Percentiles rank a stretch among this genome's conserved stretches.
phyloP scores from a whole-genome alignment of 2,113 vertebrate species.

The Phrynosoma platyrhinos region DNA sequence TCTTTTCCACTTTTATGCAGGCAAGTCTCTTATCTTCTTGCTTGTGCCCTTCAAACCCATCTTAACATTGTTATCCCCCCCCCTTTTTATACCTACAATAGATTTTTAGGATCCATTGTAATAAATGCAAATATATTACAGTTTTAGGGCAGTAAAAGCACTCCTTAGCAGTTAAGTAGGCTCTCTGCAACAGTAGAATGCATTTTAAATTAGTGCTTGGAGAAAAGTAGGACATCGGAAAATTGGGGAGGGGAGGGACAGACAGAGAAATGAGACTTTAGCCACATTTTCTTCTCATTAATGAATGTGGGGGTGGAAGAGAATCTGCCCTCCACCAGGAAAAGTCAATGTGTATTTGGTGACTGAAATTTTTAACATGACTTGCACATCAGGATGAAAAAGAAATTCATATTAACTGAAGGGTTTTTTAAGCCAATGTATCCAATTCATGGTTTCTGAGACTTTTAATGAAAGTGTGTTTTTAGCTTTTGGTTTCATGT shows the following conservation, averaged over 20 bases:
- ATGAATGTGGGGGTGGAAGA: conserved; percentile 39
- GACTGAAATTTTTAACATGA: conserved; percentile 42
- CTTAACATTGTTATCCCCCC: conserved; percentile 60
- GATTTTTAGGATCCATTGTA: conserved; percentile 64
- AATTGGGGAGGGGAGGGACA: conserved; percentile 6
- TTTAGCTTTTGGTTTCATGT: no score
- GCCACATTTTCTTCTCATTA: conserved; percentile 58
- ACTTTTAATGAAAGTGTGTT: no score
- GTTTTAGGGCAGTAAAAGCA: conserved; percentile 68
- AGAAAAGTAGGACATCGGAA: conserved; percentile 67
- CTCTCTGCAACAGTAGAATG: conserved; percentile 60
- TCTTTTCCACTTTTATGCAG: conserved; percentile 55
- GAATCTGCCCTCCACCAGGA: conserved; percentile 50
- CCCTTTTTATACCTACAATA: conserved; percentile 66
- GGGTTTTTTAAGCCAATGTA: no score
- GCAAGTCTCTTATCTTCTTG: conserved; percentile 58
- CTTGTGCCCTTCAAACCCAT: conserved; percentile 68
- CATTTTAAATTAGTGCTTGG: conserved; percentile 68
- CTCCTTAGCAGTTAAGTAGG: conserved; percentile 54
- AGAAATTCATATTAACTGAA: no score
- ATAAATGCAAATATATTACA: conserved; percentile 75
- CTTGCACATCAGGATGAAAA: neutral
- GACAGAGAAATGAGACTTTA: conserved; percentile 42
- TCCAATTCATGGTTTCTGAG: no score
- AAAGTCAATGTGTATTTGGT: conserved; percentile 34